phyloP scores from a whole-genome alignment of 2,888 invertebrate species.

The Agapostemon virescens region DNA sequence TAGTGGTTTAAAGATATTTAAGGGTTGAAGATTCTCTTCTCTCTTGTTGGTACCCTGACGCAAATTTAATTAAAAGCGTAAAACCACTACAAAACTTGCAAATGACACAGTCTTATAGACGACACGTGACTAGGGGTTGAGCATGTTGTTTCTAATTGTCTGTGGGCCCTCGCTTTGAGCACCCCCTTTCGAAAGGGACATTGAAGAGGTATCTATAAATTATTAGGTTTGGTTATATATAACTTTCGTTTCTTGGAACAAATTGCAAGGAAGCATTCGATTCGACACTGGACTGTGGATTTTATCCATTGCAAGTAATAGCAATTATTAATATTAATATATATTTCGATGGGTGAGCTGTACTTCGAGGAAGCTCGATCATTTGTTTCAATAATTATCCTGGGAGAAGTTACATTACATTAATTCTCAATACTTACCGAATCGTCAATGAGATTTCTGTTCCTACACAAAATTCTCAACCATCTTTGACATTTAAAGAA shows the following conservation, averaged over 20 bases:
- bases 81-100: slow-evolving; percentile 2
- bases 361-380: no score
- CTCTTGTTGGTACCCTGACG: background rate
- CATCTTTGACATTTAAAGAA: no score
- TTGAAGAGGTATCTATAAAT: background rate
- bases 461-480: no score
- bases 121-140: slow-evolving; percentile 9
- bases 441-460: no score
- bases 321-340: no score
- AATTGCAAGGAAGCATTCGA: no score
- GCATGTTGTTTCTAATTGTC: background rate
- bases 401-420: no score
- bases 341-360: no score
- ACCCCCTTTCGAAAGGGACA: background rate
- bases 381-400: no score
- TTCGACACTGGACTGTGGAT: background rate
- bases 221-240: background rate
- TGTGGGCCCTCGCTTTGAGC: background rate
- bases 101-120: slow-evolving; percentile 3
- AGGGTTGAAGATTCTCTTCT: background rate
- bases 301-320: background rate
- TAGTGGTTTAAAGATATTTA: background rate
- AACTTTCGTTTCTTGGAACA: background rate
- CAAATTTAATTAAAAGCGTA: slow-evolving; percentile 5
- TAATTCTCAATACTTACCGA: no score